Evolutionary conservation across 2,113 vertebrate species (phyloP).

Genomic region (Lophura nycthemera): DNA sequence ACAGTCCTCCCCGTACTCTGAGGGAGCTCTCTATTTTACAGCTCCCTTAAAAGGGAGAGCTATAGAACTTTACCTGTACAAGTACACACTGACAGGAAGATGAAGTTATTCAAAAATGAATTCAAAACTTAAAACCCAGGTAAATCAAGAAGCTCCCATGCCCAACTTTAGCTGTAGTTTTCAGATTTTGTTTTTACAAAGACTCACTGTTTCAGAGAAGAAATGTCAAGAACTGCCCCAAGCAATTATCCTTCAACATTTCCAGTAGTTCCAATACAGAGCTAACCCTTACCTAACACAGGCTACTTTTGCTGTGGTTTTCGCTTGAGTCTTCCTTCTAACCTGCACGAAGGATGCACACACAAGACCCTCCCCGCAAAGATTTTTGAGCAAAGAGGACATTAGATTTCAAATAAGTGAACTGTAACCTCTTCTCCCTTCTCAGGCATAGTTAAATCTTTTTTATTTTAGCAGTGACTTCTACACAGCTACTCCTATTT

Average conservation of each 20-base stretch:
- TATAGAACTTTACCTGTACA: background rate
- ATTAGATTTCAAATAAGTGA: background rate
- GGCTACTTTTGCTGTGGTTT: background rate
- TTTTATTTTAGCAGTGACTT: background rate
- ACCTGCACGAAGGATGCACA: background rate
- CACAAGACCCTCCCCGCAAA: background rate
- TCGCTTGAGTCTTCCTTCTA: background rate
- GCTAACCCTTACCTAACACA: background rate
- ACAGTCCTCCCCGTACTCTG: background rate
- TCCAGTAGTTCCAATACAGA: background rate
- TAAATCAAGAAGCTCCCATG: background rate
- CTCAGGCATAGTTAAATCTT: background rate
- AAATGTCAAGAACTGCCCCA: background rate
- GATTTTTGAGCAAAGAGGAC: background rate
- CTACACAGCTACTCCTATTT: background rate
- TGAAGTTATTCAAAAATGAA: fast-evolving
- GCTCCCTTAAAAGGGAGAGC: background rate
- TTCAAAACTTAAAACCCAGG: background rate
- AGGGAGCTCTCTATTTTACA: background rate
- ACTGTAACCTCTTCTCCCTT: background rate
- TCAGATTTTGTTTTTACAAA: background rate
- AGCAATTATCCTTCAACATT: background rate
- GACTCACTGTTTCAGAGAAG: background rate
- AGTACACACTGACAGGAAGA: background rate
- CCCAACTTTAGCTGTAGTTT: fast-evolving